Conservation (phyloP, 1,140 invertebrate genomes). For the Heliconius eleuchia region DNA sequence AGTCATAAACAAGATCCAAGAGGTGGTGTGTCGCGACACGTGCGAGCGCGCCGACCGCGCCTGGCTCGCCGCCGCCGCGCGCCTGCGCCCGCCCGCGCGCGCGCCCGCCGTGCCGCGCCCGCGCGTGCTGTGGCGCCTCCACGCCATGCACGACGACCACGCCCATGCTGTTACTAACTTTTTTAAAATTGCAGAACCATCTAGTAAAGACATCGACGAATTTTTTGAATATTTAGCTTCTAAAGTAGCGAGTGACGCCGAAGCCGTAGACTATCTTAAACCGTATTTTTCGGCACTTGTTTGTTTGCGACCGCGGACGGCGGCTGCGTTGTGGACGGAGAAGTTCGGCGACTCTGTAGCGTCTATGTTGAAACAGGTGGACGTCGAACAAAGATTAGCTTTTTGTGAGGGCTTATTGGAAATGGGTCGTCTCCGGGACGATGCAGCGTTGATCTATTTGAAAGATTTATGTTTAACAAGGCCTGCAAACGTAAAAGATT, state of each 20-base stretch:
- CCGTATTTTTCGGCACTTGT: slow-evolving; percentile 50
- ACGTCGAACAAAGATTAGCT: slow-evolving; percentile 37
- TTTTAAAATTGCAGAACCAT: slow-evolving; percentile 59
- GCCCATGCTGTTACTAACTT: slow-evolving; percentile 60
- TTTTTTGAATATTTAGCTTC: slow-evolving; percentile 70
- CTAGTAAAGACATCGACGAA: slow-evolving; percentile 64
- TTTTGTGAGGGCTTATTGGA: slow-evolving; percentile 65
- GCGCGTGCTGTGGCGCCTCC: slow-evolving; percentile 59
- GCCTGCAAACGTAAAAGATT: slow-evolving; percentile 52
- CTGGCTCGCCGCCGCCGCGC: slow-evolving; percentile 50
- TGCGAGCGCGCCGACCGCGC: slow-evolving; percentile 61
- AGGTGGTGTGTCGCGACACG: slow-evolving; percentile 39
- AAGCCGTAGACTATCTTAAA: slow-evolving; percentile 43
- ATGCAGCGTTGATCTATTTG: slow-evolving; percentile 59
- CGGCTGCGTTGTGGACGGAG: slow-evolving; percentile 48
- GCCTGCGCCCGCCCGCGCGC: slow-evolving; percentile 38
- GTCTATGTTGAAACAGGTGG: slow-evolving; percentile 38
- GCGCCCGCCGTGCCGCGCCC: slow-evolving; percentile 40
- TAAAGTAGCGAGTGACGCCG: slow-evolving; percentile 49
- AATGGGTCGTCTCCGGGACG: slow-evolving; percentile 57
- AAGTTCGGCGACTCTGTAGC: slow-evolving; percentile 41
- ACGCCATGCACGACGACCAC: slow-evolving; percentile 48
- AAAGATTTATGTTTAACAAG: slow-evolving; percentile 55
- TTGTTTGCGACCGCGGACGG: slow-evolving; percentile 55
- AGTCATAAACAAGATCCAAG: slow-evolving; percentile 48